Conservation (phyloP, 2,113 vertebrate genomes). For the Myotis yumanensis region DNA sequence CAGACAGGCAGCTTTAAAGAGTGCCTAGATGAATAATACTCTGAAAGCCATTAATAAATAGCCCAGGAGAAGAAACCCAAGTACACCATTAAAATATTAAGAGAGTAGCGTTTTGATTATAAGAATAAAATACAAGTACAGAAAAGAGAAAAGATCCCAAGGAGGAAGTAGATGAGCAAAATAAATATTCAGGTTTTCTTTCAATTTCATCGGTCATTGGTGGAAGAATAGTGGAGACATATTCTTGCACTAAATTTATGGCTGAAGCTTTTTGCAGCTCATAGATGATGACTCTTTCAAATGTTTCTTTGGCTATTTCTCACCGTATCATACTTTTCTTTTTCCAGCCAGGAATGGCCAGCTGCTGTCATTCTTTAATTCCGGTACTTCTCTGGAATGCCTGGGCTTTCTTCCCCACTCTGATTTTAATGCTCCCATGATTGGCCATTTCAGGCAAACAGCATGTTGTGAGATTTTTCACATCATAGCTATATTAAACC, state of each 20-base stretch:
- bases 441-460: slow-evolving; percentile 73
- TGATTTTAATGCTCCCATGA: slow-evolving; percentile 72
- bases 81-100: slow-evolving; percentile 23
- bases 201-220: background rate
- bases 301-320: slow-evolving; percentile 47
- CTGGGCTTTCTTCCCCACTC: slow-evolving; percentile 48
- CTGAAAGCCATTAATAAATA: background rate
- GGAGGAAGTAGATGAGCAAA: background rate
- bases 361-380: slow-evolving; percentile 54
- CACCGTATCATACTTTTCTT: slow-evolving; percentile 44
- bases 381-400: background rate
- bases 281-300: slow-evolving; percentile 19
- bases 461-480: slow-evolving; percentile 69
- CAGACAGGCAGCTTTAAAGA: background rate
- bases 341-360: slow-evolving; percentile 23
- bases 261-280: slow-evolving; percentile 7
- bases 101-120: background rate
- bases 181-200: slow-evolving; percentile 25
- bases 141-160: background rate
- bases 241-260: slow-evolving; percentile 3
- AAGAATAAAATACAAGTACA: background rate
- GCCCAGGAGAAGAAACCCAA: background rate
- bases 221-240: background rate
- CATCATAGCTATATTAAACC: slow-evolving; percentile 77
- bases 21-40: background rate